phyloP scores from a whole-genome alignment of 2,888 invertebrate genomes.

The Lasioglossum leucozonium region DNA sequence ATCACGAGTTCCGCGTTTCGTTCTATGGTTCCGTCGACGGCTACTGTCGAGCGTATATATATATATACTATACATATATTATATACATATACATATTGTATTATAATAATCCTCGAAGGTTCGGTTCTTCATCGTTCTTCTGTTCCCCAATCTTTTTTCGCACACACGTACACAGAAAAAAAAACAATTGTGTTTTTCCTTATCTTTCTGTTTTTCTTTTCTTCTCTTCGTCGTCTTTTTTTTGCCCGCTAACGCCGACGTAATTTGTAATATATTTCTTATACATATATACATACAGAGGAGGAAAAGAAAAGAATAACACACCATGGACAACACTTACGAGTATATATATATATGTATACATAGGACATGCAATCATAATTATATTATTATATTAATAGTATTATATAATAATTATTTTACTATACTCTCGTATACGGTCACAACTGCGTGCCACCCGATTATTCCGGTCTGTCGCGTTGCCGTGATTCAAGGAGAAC shows the following conservation, averaged over 20 bases:
- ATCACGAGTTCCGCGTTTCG: not conserved
- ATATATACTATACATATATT: conserved; percentile 12
- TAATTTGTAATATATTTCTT: conserved; percentile 75
- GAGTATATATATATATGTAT: conserved; percentile 59
- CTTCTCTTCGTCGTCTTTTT: conserved; percentile 17
- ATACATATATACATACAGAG: conserved; percentile 57
- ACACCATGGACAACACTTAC: conserved; percentile 49
- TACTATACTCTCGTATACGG: conserved; percentile 75
- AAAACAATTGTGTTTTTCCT: not conserved
- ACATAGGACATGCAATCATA: conserved; percentile 71
- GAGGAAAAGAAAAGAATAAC: not conserved
- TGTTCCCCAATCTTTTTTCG: not conserved
- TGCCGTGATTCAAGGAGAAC: conserved; percentile 25
- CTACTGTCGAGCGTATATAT: conserved; percentile 42
- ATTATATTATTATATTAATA: conserved; percentile 76
- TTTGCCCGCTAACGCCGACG: conserved; percentile 68
- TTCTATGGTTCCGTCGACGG: conserved; percentile 10
- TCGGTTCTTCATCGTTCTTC: conserved; percentile 64
- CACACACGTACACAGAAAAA: not conserved
- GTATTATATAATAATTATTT: conserved; percentile 76
- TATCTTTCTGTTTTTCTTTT: not conserved
- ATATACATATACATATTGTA: conserved; percentile 24
- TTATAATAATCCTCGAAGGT: conserved; percentile 60
- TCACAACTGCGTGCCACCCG: conserved; percentile 63
- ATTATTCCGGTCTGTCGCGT: conserved; percentile 46